These are phyloP conservation scores for Radopholus similis DNA, from an alignment of 1,140 invertebrate genomes.

Conservation along the genomic window DNA sequence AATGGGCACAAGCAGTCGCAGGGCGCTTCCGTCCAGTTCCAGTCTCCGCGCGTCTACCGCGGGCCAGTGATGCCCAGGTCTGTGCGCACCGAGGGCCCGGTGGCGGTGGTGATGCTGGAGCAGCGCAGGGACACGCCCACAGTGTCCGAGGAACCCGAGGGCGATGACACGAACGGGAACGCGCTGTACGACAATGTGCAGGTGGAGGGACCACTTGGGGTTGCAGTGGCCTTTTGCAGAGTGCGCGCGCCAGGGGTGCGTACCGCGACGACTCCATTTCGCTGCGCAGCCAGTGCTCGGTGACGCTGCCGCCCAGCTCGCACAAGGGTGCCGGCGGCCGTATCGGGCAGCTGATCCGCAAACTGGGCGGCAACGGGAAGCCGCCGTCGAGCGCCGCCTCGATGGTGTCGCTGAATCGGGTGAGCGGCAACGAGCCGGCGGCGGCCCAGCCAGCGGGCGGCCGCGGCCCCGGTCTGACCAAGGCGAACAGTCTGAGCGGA, in stretches of 20 bases:
- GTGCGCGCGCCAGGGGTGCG: neutral
- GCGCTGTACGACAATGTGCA: constrained; percentile 52
- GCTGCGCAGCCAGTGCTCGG: constrained; percentile 33
- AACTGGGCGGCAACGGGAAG: constrained; percentile 35
- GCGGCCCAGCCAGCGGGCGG: constrained; percentile 19
- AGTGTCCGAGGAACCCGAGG: constrained; percentile 47
- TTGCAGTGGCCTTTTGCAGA: neutral
- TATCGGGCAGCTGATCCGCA: constrained; percentile 49
- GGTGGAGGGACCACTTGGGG: neutral
- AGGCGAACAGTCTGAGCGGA: constrained; percentile 48
- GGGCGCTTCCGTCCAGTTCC: no score
- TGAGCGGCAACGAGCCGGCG: neutral
- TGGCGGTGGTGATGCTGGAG: neutral
- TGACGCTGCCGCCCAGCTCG: constrained; percentile 30
- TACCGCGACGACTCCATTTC: constrained; percentile 41
- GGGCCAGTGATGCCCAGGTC: neutral
- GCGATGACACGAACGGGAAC: neutral
- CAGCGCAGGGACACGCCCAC: constrained; percentile 1
- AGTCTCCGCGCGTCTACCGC: neutral
- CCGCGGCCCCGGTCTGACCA: no score
- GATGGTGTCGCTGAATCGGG: constrained; percentile 50
- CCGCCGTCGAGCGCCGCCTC: constrained; percentile 44
- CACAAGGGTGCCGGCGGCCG: constrained; percentile 23
- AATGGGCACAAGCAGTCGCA: neutral
- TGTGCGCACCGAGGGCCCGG: neutral